Conservation (phyloP, 2,888 invertebrate genomes). For the Drosophila bunnanda region DNA sequence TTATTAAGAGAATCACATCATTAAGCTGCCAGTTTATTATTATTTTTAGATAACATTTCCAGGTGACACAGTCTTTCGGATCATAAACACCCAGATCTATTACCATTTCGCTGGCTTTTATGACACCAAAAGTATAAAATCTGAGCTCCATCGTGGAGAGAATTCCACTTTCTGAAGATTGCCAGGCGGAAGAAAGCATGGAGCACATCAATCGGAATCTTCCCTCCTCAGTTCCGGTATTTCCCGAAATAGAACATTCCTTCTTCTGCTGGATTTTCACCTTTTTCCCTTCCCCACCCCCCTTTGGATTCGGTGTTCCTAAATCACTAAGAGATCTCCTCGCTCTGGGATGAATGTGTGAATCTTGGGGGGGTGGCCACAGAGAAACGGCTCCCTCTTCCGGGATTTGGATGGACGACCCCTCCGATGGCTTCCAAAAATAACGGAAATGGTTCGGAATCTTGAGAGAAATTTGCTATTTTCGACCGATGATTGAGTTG, state of each 20-base stretch:
- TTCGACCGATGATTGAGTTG: conserved; percentile 74
- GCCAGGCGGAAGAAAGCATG: conserved; percentile 15
- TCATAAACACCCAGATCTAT: conserved; percentile 12
- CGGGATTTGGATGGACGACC: conserved; percentile 24
- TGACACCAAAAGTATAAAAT: not conserved
- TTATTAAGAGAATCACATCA: not conserved
- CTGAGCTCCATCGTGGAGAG: not conserved
- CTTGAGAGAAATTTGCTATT: conserved; percentile 61
- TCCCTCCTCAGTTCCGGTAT: conserved; percentile 39
- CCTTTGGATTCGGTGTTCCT: conserved; percentile 27
- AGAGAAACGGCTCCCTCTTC: conserved; percentile 11
- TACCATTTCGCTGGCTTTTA: conserved; percentile 7
- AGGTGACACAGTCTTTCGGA: conserved; percentile 4
- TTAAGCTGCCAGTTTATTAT: not conserved
- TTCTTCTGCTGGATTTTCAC: conserved; percentile 24
- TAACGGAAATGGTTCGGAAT: conserved; percentile 68
- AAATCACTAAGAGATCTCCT: conserved; percentile 34
- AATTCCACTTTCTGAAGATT: not conserved
- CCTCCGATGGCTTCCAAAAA: conserved; percentile 60
- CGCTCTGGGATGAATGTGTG: conserved; percentile 4
- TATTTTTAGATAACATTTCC: conserved; percentile 6
- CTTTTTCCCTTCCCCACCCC: conserved; percentile 28
- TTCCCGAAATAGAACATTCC: conserved; percentile 37
- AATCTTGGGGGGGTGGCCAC: conserved; percentile 10
- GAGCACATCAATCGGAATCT: conserved; percentile 18